phyloP scores from a whole-genome alignment of 1,140 invertebrate genomes.

The Penaeus chinensis region DNA sequence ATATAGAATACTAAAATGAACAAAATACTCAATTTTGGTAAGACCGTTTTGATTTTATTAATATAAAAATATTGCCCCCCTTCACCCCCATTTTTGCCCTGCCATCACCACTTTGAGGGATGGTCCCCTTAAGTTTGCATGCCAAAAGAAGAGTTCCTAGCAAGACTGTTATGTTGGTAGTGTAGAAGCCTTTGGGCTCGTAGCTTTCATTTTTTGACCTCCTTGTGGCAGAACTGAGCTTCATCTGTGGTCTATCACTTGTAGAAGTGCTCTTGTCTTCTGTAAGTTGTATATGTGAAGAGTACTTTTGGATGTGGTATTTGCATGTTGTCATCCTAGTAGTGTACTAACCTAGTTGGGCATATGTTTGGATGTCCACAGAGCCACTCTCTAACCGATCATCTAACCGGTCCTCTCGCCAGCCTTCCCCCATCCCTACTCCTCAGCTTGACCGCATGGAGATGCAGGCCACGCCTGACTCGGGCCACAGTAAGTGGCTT shows the following conservation, averaged over 20 bases:
- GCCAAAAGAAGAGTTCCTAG: too few species aligned
- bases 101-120: too few species aligned
- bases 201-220: too few species aligned
- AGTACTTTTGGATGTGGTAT: background rate
- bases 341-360: constrained; percentile 18
- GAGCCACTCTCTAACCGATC: constrained; percentile 52
- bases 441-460: constrained; percentile 55
- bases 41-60: too few species aligned
- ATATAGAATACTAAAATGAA: too few species aligned
- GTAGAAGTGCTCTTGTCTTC: background rate
- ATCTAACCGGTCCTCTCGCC: constrained; percentile 52
- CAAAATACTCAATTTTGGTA: too few species aligned
- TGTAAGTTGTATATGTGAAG: background rate
- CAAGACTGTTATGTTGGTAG: too few species aligned
- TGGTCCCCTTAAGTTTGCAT: too few species aligned
- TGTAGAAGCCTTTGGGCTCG: too few species aligned
- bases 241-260: background rate
- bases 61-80: too few species aligned
- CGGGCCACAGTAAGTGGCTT: constrained; percentile 47
- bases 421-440: constrained; percentile 47
- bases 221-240: too few species aligned
- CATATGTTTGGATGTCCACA: constrained; percentile 22
- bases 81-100: too few species aligned
- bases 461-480: constrained; percentile 45
- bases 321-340: background rate